Evolutionary conservation across 2,888 invertebrate species (phyloP).

Genomic region (Orgyia antiqua): DNA sequence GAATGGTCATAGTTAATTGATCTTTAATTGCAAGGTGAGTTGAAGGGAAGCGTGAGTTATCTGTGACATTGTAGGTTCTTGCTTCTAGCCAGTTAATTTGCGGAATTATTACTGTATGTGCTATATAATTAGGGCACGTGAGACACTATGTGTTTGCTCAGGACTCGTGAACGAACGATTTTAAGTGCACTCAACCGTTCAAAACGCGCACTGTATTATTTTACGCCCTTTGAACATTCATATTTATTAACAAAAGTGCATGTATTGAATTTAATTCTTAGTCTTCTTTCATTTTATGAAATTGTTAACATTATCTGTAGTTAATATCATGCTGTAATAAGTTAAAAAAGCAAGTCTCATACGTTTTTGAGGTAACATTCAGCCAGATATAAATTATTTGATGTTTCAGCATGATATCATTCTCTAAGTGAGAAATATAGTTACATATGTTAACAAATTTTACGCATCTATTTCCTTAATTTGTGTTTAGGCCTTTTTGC

Average conservation of each 20-base stretch:
- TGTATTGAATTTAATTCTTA: too few relatives aligned
- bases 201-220: slow-evolving; percentile 44
- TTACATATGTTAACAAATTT: too few relatives aligned
- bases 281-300: too few relatives aligned
- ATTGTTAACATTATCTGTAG: too few relatives aligned
- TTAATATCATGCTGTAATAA: too few relatives aligned
- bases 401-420: too few relatives aligned
- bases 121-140: slow-evolving; percentile 60
- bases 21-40: slow-evolving; percentile 43
- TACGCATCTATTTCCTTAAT: too few relatives aligned
- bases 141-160: slow-evolving; percentile 68
- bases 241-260: slow-evolving; percentile 28
- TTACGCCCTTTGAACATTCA: slow-evolving; percentile 42
- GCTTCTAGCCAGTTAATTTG: slow-evolving; percentile 40
- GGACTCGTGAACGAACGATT: slow-evolving; percentile 60
- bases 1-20: slow-evolving; percentile 44
- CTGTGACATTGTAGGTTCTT: slow-evolving; percentile 45
- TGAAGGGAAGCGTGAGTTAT: slow-evolving; percentile 51
- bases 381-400: too few relatives aligned
- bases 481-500: too few relatives aligned
- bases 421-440: too few relatives aligned
- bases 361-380: too few relatives aligned
- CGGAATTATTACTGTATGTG: slow-evolving; percentile 42
- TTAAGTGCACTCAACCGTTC: slow-evolving; percentile 53
- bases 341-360: too few relatives aligned